Evolutionary conservation across 2,888 invertebrate genomes (phyloP).

Genomic region (Epinotia brunnichana): DNA sequence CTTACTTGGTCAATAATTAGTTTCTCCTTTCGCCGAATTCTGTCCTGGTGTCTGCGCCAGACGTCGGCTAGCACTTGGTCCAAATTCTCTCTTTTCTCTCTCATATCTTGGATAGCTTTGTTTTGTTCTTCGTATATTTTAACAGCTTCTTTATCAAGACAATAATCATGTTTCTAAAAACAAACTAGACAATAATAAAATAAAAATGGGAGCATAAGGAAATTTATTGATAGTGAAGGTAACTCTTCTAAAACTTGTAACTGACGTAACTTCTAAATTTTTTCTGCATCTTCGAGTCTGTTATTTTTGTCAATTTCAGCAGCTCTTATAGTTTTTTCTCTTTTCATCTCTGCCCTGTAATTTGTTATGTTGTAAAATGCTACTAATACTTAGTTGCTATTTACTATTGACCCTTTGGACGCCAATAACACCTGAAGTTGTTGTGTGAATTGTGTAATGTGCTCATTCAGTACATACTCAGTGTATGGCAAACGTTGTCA

Average conservation of each 20-base stretch:
- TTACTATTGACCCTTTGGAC: too few species aligned
- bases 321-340: conserved; percentile 44
- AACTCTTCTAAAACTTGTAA: conserved; percentile 45
- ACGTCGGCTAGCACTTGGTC: conserved; percentile 51
- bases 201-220: background rate
- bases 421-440: too few species aligned
- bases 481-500: too few species aligned
- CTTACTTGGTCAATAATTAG: conserved; percentile 53
- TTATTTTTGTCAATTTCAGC: conserved; percentile 35
- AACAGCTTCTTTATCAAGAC: conserved; percentile 49
- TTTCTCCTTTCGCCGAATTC: conserved; percentile 51
- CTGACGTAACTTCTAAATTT: conserved; percentile 49
- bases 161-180: conserved; percentile 50
- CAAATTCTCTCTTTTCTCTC: conserved; percentile 49
- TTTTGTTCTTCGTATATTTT: conserved; percentile 51
- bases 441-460: too few species aligned
- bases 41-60: conserved; percentile 55
- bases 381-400: too few species aligned
- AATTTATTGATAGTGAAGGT: background rate
- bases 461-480: too few species aligned
- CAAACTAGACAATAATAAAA: background rate
- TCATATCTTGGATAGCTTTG: conserved; percentile 49
- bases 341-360: conserved; percentile 51
- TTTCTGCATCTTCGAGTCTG: conserved; percentile 50
- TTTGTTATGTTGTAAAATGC: background rate